phyloP scores from a whole-genome alignment of 2,888 invertebrate species.

The Gandaritis pyraliata region DNA sequence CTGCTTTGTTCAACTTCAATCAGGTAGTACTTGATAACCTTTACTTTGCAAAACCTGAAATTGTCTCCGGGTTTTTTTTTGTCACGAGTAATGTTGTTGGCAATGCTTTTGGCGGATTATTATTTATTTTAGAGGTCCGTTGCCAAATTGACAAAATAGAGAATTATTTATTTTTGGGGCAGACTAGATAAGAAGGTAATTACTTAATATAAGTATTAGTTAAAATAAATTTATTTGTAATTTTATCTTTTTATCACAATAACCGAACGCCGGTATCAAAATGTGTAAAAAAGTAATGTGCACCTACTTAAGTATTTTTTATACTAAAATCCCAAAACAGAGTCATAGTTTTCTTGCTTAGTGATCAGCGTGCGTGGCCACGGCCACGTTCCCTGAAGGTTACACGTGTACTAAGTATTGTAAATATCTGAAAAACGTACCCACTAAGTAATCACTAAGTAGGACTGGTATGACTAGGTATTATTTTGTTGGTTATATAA shows the following conservation, averaged over 20 bases:
- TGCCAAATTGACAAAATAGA: no score
- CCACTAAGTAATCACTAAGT: background rate
- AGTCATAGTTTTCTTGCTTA: slow-evolving; percentile 5
- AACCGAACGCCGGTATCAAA: no score
- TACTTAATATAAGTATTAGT: no score
- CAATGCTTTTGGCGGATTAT: background rate
- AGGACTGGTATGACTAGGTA: background rate
- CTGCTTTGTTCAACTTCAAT: slow-evolving; percentile 3
- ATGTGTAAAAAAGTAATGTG: no score
- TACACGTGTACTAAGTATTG: slow-evolving; percentile 6
- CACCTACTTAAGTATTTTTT: no score
- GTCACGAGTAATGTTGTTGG: background rate
- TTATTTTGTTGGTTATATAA: no score
- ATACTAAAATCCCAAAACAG: background rate
- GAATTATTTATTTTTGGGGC: no score
- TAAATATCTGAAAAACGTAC: slow-evolving; percentile 1
- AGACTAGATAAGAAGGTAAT: no score
- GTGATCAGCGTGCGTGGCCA: slow-evolving; percentile 2
- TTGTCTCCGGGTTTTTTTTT: slow-evolving; percentile 23
- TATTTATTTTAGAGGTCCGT: background rate
- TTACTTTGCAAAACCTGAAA: slow-evolving; percentile 29
- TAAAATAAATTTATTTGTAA: no score
- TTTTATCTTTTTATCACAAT: no score
- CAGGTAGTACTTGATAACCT: slow-evolving; percentile 23
- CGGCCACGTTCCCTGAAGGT: slow-evolving; percentile 8